These are phyloP conservation scores for Actinia equina DNA, from an alignment of 64 coral and sea anemone genomes.

Conservation along the genomic window DNA sequence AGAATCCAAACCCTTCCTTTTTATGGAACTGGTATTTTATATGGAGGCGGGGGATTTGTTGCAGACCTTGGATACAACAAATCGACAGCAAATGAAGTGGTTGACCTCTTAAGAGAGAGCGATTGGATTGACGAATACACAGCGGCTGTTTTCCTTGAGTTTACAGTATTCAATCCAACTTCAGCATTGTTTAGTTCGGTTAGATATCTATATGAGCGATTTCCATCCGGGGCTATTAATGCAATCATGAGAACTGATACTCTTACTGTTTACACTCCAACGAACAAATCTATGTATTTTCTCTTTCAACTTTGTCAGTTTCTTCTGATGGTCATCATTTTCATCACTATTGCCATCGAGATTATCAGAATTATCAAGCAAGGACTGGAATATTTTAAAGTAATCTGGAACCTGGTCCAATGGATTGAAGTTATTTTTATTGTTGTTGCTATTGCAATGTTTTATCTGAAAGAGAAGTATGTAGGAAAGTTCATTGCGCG, in stretches of 20 bases:
- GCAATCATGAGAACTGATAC: slow-evolving; percentile 35
- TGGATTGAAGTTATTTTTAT: slow-evolving; percentile 38
- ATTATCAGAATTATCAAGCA: slow-evolving; percentile 41
- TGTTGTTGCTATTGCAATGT: slow-evolving; percentile 41
- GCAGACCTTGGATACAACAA: slow-evolving; percentile 71
- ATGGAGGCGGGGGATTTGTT: slow-evolving; percentile 65
- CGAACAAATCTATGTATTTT: slow-evolving; percentile 10
- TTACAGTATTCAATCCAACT: slow-evolving; percentile 64
- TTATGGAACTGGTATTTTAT: slow-evolving; percentile 34
- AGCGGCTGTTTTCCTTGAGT: slow-evolving; percentile 56
- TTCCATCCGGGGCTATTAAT: slow-evolving; percentile 24
- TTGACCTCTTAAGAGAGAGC: slow-evolving; percentile 10
- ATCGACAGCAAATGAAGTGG: slow-evolving; percentile 20
- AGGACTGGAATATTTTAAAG: slow-evolving; percentile 30
- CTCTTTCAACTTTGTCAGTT: slow-evolving; percentile 66
- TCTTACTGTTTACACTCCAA: slow-evolving; percentile 44
- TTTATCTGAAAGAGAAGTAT: slow-evolving; percentile 55
- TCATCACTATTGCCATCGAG: slow-evolving; percentile 32
- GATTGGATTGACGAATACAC: slow-evolving; percentile 65
- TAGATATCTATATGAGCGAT: slow-evolving; percentile 49
- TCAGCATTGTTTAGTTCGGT: slow-evolving; percentile 48
- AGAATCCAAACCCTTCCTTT: slow-evolving; percentile 35
- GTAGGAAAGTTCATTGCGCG: slow-evolving; percentile 27
- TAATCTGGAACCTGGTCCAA: slow-evolving; percentile 66
- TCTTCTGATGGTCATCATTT: slow-evolving; percentile 67